These are phyloP conservation scores for Fratercula arctica DNA, from an alignment of 2,797 vertebrate genomes.

Conservation along the genomic window DNA sequence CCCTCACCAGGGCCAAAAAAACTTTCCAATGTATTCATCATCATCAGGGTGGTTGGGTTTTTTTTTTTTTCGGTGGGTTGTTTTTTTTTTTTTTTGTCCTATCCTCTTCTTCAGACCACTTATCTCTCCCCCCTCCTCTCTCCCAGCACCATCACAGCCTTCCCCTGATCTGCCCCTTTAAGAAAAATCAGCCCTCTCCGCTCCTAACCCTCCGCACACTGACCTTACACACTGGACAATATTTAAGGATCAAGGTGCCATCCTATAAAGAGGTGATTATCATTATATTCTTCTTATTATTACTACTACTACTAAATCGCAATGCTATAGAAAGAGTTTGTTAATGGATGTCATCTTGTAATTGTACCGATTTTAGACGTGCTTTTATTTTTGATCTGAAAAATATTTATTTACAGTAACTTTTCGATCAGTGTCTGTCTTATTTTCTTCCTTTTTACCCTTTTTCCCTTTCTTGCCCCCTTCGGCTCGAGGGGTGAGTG, in stretches of 20 bases:
- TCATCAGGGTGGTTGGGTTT: conserved; percentile 78
- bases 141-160: conserved; percentile 74
- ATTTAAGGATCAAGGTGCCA: conserved; percentile 80
- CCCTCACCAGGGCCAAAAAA: conserved; percentile 98
- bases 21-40: conserved; percentile 99
- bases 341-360: neutral
- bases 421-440: neutral
- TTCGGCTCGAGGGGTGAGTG: accelerated
- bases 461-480: neutral
- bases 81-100: conserved; percentile 80
- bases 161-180: conserved; percentile 84
- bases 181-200: conserved; percentile 79
- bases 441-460: neutral
- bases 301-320: neutral
- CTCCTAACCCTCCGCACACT: conserved; percentile 76
- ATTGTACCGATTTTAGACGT: neutral
- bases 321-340: neutral
- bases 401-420: neutral
- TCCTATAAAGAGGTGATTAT: conserved; percentile 68
- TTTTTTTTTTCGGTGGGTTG: conserved; percentile 28
- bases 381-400: neutral
- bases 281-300: neutral
- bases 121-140: conserved; percentile 86
- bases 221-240: conserved; percentile 74
- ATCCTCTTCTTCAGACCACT: conserved; percentile 94